A percentile compares a stretch with the other conserved stretches of the same genome.
Conservation (phyloP, 2,113 vertebrate species). For the Tricholaema leucomelas region DNA sequence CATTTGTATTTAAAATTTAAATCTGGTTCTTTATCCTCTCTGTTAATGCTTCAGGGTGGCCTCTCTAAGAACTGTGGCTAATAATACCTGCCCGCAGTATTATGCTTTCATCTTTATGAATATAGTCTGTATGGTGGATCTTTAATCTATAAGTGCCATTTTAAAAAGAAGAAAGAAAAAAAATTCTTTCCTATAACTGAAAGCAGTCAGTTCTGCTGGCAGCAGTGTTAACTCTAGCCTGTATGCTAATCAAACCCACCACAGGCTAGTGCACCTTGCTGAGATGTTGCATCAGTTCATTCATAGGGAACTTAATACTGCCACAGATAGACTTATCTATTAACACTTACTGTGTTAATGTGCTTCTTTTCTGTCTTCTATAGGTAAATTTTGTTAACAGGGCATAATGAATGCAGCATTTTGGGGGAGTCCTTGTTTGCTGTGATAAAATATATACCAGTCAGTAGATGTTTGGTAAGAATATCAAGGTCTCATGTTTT, state of each 20-base stretch:
- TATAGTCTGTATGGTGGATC: background rate
- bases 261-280: accelerated
- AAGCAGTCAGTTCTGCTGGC: background rate
- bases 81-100: background rate
- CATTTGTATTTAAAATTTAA: background rate
- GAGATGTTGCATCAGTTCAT: background rate
- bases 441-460: background rate
- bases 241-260: background rate
- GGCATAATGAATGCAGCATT: background rate
- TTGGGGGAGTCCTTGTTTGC: background rate
- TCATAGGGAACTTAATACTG: background rate
- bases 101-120: background rate
- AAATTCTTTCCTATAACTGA: background rate
- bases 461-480: background rate
- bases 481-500: slow-evolving; percentile 19
- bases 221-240: background rate
- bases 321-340: no score
- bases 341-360: background rate
- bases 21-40: background rate
- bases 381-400: background rate
- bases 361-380: background rate
- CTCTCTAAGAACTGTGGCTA: background rate
- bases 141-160: background rate
- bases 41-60: background rate
- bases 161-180: background rate